Evolutionary conservation across 2,797 vertebrate species (phyloP).

Genomic region (Atherinosoma microstoma): DNA sequence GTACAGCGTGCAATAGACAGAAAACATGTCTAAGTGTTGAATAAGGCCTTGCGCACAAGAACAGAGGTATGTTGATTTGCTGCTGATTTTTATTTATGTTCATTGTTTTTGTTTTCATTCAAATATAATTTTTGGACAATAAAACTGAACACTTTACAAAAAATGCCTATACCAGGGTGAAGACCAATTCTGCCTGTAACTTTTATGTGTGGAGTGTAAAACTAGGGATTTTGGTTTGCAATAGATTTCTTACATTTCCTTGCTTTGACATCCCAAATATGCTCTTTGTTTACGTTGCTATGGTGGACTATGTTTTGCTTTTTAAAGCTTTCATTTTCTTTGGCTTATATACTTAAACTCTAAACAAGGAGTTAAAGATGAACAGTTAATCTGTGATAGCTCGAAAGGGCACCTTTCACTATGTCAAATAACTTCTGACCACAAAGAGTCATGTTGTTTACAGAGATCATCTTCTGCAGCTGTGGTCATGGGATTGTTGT

Average conservation of each 20-base stretch:
- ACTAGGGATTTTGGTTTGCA: not conserved
- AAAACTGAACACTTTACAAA: too few species aligned
- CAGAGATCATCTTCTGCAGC: conserved; percentile 41
- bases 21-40: not conserved
- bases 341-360: not conserved
- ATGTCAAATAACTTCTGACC: conserved; percentile 18
- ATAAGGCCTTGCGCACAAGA: too few species aligned
- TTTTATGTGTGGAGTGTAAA: too few species aligned
- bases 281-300: not conserved
- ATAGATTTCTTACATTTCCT: not conserved
- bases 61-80: too few species aligned
- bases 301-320: not conserved
- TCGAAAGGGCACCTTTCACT: conserved; percentile 15
- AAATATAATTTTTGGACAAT: too few species aligned
- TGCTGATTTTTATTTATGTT: too few species aligned
- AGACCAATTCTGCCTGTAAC: too few species aligned
- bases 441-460: conserved; percentile 58
- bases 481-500: conserved; percentile 68
- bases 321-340: not conserved
- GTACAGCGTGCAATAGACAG: not conserved
- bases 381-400: not conserved
- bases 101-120: too few species aligned
- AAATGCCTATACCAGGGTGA: too few species aligned
- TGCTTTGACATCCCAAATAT: not conserved
- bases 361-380: not conserved